Percentiles rank a stretch among this genome's conserved stretches.
Conservation (phyloP, 1,140 invertebrate species). For the Drosophila obscura region DNA sequence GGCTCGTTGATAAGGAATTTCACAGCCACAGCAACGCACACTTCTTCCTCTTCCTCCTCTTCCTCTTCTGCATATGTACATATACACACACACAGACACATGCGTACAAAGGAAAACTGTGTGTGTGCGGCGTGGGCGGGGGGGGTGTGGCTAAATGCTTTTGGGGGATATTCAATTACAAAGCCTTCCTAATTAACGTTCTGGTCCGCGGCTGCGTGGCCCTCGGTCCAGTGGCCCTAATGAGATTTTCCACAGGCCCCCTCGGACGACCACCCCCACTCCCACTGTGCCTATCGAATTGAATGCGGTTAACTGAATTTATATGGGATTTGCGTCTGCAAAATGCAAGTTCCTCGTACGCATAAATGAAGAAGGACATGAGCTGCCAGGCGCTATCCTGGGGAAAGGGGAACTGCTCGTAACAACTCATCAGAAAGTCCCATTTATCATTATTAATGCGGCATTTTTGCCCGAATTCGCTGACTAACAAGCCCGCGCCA, state of each 20-base stretch:
- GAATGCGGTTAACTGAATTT: slow-evolving; percentile 57
- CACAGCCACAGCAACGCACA: background rate
- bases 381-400: too few species aligned
- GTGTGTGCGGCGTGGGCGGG: too few species aligned
- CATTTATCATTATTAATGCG: slow-evolving; percentile 48
- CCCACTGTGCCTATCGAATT: slow-evolving; percentile 21
- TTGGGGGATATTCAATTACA: slow-evolving; percentile 55
- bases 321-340: slow-evolving; percentile 45
- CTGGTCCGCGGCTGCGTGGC: slow-evolving; percentile 27
- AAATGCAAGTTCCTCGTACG: slow-evolving; percentile 39
- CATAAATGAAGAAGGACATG: slow-evolving; percentile 11
- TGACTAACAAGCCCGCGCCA: background rate
- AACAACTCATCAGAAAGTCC: slow-evolving; percentile 40
- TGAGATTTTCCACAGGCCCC: slow-evolving; percentile 37
- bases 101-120: background rate
- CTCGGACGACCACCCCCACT: too few species aligned
- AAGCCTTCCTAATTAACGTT: slow-evolving; percentile 52
- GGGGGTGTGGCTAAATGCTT: slow-evolving; percentile 8
- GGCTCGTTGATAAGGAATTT: slow-evolving; percentile 13
- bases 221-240: slow-evolving; percentile 39
- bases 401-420: too few species aligned
- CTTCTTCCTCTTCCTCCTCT: too few species aligned
- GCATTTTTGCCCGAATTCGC: slow-evolving; percentile 2
- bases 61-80: background rate
- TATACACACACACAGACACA: background rate